Base-by-base conservation (phyloP, 2,113 vertebrate species). In the Rhagologus leucostigma region DNA sequence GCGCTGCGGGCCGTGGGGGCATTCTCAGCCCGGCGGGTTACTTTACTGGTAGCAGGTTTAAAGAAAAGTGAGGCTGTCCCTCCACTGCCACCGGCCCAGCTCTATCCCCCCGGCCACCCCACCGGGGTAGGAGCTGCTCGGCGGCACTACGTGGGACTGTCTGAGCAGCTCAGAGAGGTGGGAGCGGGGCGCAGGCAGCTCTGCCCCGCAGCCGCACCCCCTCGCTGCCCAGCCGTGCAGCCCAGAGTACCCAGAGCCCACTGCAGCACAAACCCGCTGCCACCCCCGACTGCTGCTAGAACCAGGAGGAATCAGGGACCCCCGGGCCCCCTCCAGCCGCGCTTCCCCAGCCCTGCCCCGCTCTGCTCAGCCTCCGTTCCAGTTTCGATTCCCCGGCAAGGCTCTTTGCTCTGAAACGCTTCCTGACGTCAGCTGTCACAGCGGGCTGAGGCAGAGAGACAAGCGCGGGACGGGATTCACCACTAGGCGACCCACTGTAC, bases 361-460 rank as follows among this genome's bases (percentile, higher is more conserved):
- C n/a, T 9, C 19, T 2, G 6, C 21, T 50, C n/a, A 5, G 7
- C 2, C 30, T 6, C 5, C 15, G 0, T 8, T 19, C 1, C 7
- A 11, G 33, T 93, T 96, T 80, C 90, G 55, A 46, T 86, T 96
- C 27, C 33, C 42, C 5, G 0, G 1, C 2, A 6, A 22, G 10
- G 88, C 83, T 68, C 2, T 20, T 30, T 6, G 39, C 30, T 4
- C 22, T 1, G 3, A 27, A 63, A 18, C 2, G 3, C 8, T 4
- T 7, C 18, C 29, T 44, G 41, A 56, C 19, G 5, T 44, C 57
- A 20, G 9, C 71, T 13, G 32, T 6, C 16, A 24, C 17, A 2
- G 13, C 5, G 9, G 15, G 35, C 3, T 12, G 20, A 2, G 32
- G 1, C 50, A 11, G 4, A 21, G n/a, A 7, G 8, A 18, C 0